Base-by-base conservation (phyloP, 2,888 invertebrate species). In the Gryllus longicercus region DNA sequence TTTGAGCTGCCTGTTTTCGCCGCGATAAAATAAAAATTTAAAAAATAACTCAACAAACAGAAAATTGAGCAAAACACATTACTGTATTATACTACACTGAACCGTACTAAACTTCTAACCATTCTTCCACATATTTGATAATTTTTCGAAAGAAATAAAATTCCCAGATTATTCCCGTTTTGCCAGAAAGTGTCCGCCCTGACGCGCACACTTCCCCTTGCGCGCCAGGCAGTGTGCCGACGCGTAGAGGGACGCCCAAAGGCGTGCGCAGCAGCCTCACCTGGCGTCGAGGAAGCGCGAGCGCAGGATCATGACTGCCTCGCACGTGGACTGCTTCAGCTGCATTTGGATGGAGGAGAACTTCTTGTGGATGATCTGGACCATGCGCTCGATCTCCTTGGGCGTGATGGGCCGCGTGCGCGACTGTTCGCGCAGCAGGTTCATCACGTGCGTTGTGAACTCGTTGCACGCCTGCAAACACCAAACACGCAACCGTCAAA, bases 361-460 rank as follows among this genome's bases (percentile, higher is more conserved):
- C 88, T 98, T 98, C 91, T 97, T 97, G 89, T 98, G 97, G 84
- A 98, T 98, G 85, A 98, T 98, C 88, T 96, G 96, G 82, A 98
- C 98, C 98, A 98, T 98, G 85, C 98, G 93, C 88, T 99, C 99
- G 85, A 99, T 99, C 89, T 99, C 99, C 92, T 98, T 95, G 78
- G 97, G 97, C 80, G 98, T 97, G 85, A 99, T 99, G 79, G 99
- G 99, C 84, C 99, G 91, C 84, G 98, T 99, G 85, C 98, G 95
- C 86, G 96, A 96, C 90, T 99, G 98, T 88, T 99, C 97, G 81
- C 98, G 90, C 83, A 99, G 90, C 85, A 99, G 90, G 88, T 99
- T 99, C 95, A 98, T 96, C 84, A 99, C 99, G 89, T 99, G 99
- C n/a, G 98, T 99, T 81, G 99, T 99, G 89, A 99, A 99, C 90